Percentiles rank a stretch among this genome's conserved stretches.
Evolutionary conservation across 2,888 invertebrate genomes (phyloP).

Genomic region (Torymus aiolomorphi): DNA sequence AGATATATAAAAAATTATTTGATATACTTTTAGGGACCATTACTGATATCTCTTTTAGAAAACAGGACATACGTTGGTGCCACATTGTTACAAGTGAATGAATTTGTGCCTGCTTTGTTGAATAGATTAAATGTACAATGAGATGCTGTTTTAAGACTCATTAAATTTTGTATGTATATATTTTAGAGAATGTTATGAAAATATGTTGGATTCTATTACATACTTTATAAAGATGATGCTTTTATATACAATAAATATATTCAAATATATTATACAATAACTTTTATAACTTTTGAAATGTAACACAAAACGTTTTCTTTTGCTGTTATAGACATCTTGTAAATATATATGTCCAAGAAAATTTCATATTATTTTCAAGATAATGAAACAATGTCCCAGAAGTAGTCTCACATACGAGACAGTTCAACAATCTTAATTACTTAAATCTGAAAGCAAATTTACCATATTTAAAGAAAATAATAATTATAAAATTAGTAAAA

Average conservation of each 20-base stretch:
- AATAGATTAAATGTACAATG: conserved; percentile 54
- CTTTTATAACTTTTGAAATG: background rate
- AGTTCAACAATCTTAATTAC: no score
- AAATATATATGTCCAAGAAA: background rate
- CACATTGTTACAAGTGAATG: conserved; percentile 61
- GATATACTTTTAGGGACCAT: conserved; percentile 62
- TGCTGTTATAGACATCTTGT: background rate
- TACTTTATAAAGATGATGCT: conserved; percentile 19
- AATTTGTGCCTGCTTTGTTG: conserved; percentile 64
- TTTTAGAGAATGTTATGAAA: conserved; percentile 5
- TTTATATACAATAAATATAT: conserved; percentile 37
- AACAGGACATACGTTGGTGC: conserved; percentile 63
- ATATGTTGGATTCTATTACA: background rate
- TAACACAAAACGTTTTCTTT: background rate
- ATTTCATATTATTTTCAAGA: no score
- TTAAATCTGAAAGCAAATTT: no score
- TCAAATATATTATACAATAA: conserved; percentile 18
- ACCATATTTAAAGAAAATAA: no score
- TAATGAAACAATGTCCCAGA: no score
- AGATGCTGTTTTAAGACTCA: background rate
- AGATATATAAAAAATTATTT: no score
- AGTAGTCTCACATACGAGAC: no score
- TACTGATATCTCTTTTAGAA: conserved; percentile 64
- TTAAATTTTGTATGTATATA: background rate
- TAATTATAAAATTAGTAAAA: no score